A percentile compares a stretch with the other conserved stretches of the same genome.
These are phyloP conservation scores for Magallana nippona DNA, from an alignment of 2,888 invertebrate species.

Conservation along the genomic window DNA sequence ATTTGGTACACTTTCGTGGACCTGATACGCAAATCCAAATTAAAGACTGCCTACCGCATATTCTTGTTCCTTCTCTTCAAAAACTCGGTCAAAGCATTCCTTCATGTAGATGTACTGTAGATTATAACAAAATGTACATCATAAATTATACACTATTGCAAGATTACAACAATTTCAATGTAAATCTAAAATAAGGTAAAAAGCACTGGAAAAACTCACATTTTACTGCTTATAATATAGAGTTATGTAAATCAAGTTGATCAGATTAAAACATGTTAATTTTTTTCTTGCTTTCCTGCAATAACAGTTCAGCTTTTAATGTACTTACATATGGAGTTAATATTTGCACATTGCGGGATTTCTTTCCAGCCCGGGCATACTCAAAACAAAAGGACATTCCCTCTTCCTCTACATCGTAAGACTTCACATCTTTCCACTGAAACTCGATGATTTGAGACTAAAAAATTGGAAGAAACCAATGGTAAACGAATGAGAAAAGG, in stretches of 20 bases:
- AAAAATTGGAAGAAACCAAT: not conserved
- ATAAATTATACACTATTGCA: too few relatives aligned
- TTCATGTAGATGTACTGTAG: constrained; percentile 91
- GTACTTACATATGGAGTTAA: constrained; percentile 92
- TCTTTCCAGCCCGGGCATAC: constrained; percentile 90
- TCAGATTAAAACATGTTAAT: too few relatives aligned
- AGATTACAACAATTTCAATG: too few relatives aligned
- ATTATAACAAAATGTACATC: constrained; percentile 44
- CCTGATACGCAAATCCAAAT: not conserved
- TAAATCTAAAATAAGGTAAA: too few relatives aligned
- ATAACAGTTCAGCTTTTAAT: too few relatives aligned
- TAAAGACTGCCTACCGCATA: constrained; percentile 10
- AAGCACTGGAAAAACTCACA: too few relatives aligned
- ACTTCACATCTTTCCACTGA: constrained; percentile 89
- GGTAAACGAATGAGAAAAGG: too few relatives aligned
- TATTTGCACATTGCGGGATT: constrained; percentile 91
- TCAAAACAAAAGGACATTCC: constrained; percentile 94
- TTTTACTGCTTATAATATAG: not conserved
- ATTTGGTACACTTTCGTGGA: too few relatives aligned
- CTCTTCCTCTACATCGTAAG: constrained; percentile 95
- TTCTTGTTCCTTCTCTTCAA: constrained; percentile 85
- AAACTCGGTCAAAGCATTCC: constrained; percentile 97
- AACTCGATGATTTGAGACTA: constrained; percentile 89
- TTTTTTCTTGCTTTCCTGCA: too few relatives aligned
- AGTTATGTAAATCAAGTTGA: not conserved